Evolutionary conservation across 1,140 invertebrate species (phyloP), one percentile per base, ranked within the genome.

Genomic region (Theocolax elegans): DNA sequence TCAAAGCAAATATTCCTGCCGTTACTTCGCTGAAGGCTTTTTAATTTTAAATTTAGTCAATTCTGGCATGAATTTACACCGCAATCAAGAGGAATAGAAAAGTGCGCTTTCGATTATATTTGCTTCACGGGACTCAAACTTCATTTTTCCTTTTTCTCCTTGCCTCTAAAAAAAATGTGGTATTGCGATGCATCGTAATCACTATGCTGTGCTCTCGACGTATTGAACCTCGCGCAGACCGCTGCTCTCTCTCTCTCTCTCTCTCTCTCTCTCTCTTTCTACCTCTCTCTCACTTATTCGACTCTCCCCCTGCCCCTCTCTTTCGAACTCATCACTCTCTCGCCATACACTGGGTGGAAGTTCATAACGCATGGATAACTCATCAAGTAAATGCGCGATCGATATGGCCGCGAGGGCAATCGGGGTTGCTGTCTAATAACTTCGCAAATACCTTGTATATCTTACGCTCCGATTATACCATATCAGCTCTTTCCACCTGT

Each of bases 351-450:
- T 19, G 10, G 44, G 23, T 49, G n/a, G 27, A 68, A 64, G 73
- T 80, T 80, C 75, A 78, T 80, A 80, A 79, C 77, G 76, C 77
- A 79, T 71, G 72, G 75, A 49, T 74, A 76, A 77, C 76, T 80
- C 79, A 80, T 80, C 77, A 76, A 72, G 78, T 74, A 80, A 80
- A 79, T 79, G 78, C 67, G 72, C 73, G 75, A 78, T 77, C 71
- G 74, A 79, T 79, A 79, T 66, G 44, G 27, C 68, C 51, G 59
- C 49, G 62, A 66, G 63, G 70, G 66, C 74, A 76, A 77, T 77
- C 72, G 77, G 72, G 75, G 75, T 71, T 76, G 64, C 78, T 78
- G 74, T 80, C 77, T 79, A 80, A 79, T 80, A 79, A 77, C 74
- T 75, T 73, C 67, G 76, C 76, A 78, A 80, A 80, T 80, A 79